These are phyloP conservation scores for Araneus ventricosus DNA, from an alignment of 1,140 invertebrate genomes.

Conservation along the genomic window DNA sequence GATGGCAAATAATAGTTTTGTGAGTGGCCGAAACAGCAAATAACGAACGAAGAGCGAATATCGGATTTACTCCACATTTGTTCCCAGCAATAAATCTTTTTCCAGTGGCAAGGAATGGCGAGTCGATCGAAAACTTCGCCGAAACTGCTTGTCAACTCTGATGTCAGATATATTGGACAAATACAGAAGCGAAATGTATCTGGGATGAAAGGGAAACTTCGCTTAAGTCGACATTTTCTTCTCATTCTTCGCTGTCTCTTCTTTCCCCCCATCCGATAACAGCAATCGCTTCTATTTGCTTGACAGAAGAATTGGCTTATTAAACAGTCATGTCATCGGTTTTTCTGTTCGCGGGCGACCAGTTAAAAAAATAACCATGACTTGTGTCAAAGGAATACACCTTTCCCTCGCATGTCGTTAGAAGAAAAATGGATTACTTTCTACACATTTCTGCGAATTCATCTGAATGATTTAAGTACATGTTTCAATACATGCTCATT, in stretches of 20 bases:
- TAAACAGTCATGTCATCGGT: not conserved
- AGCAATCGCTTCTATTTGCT: not conserved
- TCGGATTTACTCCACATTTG: not conserved
- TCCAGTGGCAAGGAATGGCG: not conserved
- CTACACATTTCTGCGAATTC: no score
- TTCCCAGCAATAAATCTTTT: not conserved
- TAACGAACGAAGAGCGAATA: not conserved
- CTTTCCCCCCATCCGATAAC: not conserved
- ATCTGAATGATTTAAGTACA: no score
- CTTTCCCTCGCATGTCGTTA: no score
- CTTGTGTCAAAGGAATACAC: no score
- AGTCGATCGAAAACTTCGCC: not conserved
- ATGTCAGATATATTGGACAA: constrained; percentile 68
- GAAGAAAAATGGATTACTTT: no score
- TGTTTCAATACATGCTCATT: no score
- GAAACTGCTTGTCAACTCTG: constrained; percentile 46
- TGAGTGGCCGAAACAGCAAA: no score
- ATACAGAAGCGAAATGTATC: constrained; percentile 40
- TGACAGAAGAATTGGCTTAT: constrained; percentile 35
- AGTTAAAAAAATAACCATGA: no score
- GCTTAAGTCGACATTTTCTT: constrained; percentile 35
- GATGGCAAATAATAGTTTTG: no score
- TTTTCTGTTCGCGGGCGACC: not conserved
- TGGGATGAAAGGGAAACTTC: not conserved
- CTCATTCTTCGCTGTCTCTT: not conserved